Evolutionary conservation across 1,140 invertebrate species (phyloP).

Genomic region (Aporrectodea caliginosa): DNA sequence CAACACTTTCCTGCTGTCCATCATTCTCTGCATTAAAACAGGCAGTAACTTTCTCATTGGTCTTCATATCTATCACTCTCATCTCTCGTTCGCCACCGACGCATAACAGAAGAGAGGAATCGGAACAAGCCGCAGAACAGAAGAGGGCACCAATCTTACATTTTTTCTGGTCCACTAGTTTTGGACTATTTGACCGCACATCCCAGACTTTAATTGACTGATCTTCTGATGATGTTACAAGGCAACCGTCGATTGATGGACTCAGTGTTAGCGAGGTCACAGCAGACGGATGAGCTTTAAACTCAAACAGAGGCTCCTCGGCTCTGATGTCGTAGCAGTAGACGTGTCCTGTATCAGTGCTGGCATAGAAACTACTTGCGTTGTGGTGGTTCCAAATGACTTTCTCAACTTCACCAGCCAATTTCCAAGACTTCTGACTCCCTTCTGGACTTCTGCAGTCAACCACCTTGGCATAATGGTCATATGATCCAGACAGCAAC

Average conservation of each 20-base stretch:
- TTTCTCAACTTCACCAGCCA: slow-evolving; percentile 78
- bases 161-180: slow-evolving; percentile 46
- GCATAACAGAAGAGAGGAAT: slow-evolving; percentile 73
- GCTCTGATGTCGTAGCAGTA: slow-evolving; percentile 53
- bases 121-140: slow-evolving; percentile 71
- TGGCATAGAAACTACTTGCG: slow-evolving; percentile 70
- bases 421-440: slow-evolving; percentile 66
- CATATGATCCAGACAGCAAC: slow-evolving; percentile 71
- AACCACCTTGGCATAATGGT: slow-evolving; percentile 66
- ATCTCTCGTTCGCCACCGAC: slow-evolving; percentile 78
- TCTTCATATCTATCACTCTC: slow-evolving; percentile 69
- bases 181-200: slow-evolving; percentile 53
- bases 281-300: slow-evolving; percentile 55
- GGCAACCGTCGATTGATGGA: slow-evolving; percentile 64
- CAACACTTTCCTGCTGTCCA: too few relatives aligned
- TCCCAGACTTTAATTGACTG: slow-evolving; percentile 77
- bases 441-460: slow-evolving; percentile 70
- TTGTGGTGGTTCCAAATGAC: slow-evolving; percentile 78
- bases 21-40: slow-evolving; percentile 8
- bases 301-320: slow-evolving; percentile 68
- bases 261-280: slow-evolving; percentile 63
- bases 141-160: slow-evolving; percentile 59
- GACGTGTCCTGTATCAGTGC: slow-evolving; percentile 72
- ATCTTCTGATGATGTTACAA: slow-evolving; percentile 72
- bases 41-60: slow-evolving; percentile 51